Evolutionary conservation across 1,140 invertebrate genomes (phyloP).

Genomic region (Latrodectus geometricus): DNA sequence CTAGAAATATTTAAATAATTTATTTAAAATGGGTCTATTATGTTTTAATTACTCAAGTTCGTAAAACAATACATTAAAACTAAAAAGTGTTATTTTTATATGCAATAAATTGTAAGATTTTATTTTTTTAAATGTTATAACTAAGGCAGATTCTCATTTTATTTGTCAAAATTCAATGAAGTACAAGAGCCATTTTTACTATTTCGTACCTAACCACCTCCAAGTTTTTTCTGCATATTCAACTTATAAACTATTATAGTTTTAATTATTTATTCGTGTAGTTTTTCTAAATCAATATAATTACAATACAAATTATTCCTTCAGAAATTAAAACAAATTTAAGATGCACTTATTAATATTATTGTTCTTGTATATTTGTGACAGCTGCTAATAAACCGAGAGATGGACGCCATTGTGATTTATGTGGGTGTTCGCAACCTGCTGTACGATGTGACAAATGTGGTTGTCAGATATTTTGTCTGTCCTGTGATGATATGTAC

Average conservation of each 20-base stretch:
- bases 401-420: slow-evolving; percentile 74
- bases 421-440: slow-evolving; percentile 83
- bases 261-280: neutral
- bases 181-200: no score
- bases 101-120: no score
- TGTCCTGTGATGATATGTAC: slow-evolving; percentile 91
- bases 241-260: neutral
- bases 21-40: no score
- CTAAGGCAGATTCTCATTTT: no score
- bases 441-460: slow-evolving; percentile 84
- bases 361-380: neutral
- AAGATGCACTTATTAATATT: neutral
- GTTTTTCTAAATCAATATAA: no score
- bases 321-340: neutral
- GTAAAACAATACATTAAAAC: no score
- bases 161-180: no score
- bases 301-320: no score
- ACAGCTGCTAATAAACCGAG: slow-evolving; percentile 8
- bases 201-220: neutral
- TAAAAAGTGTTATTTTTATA: no score
- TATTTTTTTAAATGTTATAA: no score
- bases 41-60: no score
- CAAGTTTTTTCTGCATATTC: neutral
- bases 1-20: no score
- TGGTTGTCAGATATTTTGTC: slow-evolving; percentile 78